Evolutionary conservation across 2,113 vertebrate species (phyloP).

Genomic region (Poeciliopsis occidentalis): DNA sequence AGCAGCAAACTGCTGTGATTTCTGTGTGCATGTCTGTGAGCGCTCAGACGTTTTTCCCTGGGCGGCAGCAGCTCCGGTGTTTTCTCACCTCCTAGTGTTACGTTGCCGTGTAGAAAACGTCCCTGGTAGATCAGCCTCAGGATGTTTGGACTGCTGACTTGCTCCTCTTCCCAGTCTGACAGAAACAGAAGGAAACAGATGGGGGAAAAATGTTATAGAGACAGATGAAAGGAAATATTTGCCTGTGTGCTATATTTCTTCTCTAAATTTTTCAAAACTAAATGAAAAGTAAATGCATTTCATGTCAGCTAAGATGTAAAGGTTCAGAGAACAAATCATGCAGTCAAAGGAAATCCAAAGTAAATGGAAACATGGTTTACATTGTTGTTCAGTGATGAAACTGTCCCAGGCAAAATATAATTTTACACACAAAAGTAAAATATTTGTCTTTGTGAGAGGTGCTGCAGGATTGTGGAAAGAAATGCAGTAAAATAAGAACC

Average conservation of each 20-base stretch:
- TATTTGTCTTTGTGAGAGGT: slow-evolving; percentile 31
- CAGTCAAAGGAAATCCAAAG: background rate
- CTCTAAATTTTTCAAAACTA: background rate
- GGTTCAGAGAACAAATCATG: background rate
- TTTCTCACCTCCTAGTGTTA: slow-evolving; percentile 95
- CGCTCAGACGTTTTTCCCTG: slow-evolving; percentile 7
- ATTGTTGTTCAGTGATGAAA: background rate
- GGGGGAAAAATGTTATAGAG: background rate
- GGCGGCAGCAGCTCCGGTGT: slow-evolving; percentile 23
- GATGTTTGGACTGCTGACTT: slow-evolving; percentile 97
- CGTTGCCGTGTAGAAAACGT: slow-evolving; percentile 97
- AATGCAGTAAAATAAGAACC: slow-evolving; percentile 4
- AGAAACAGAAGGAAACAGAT: slow-evolving; percentile 5
- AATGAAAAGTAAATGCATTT: background rate
- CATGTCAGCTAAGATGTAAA: background rate
- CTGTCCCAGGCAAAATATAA: background rate
- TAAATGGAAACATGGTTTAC: background rate
- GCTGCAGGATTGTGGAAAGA: slow-evolving; percentile 25
- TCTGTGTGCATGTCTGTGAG: slow-evolving; percentile 29
- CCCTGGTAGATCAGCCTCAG: slow-evolving; percentile 98
- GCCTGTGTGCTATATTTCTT: background rate
- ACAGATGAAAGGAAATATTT: background rate
- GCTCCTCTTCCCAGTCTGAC: slow-evolving; percentile 97
- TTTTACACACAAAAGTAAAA: slow-evolving; percentile 29
- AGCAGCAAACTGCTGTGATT: slow-evolving; percentile 56